Evolutionary conservation across 1,140 invertebrate genomes (phyloP).

Genomic region (Stenopsyche tienmushanensis): DNA sequence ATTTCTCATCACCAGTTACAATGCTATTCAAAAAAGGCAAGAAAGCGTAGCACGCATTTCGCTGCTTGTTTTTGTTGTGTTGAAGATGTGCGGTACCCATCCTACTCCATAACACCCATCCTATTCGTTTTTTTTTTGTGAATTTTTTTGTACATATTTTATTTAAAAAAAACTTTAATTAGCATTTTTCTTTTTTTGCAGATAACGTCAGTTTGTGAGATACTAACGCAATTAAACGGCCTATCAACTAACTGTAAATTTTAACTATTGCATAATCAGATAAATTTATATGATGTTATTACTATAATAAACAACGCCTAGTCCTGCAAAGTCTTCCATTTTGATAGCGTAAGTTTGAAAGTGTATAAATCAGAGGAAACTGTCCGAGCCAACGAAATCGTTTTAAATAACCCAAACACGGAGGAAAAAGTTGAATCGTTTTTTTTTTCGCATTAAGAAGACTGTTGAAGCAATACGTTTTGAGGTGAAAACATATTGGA

Average conservation of each 20-base stretch:
- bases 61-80: no score
- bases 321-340: slow-evolving; percentile 41
- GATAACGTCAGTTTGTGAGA: not conserved
- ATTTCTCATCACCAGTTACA: no score
- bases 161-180: no score
- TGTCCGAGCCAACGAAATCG: slow-evolving; percentile 35
- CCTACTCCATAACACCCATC: no score
- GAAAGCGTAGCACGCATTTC: no score
- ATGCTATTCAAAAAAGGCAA: no score
- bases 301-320: slow-evolving; percentile 33
- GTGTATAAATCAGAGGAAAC: slow-evolving; percentile 24
- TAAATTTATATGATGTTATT: slow-evolving; percentile 21
- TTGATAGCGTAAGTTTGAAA: slow-evolving; percentile 39
- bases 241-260: slow-evolving; percentile 4
- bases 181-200: not conserved
- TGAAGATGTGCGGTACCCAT: no score
- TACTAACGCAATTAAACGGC: not conserved
- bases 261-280: slow-evolving; percentile 33
- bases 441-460: not conserved
- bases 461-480: not conserved
- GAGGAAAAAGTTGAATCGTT: not conserved
- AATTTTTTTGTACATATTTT: no score
- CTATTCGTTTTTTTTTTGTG: no score
- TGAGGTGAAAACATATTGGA: not conserved
- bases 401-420: no score